Percentiles rank a stretch among this genome's conserved stretches.
Conservation (phyloP, 2,888 invertebrate genomes). For the Eurytoma adleriae region DNA sequence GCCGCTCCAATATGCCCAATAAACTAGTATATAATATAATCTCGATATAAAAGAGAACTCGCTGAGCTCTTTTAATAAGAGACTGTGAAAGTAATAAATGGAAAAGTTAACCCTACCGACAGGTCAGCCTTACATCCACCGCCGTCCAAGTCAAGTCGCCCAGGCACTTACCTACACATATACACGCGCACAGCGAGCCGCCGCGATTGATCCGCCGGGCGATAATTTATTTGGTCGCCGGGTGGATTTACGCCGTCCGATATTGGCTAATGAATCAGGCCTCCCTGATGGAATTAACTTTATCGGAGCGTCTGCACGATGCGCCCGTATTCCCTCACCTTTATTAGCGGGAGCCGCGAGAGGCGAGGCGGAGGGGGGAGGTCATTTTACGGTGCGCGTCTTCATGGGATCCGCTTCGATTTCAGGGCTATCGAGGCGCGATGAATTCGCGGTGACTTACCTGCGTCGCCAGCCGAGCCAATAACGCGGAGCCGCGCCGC, state of each 20-base stretch:
- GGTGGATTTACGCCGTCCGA: constrained; percentile 72
- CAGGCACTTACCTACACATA: not conserved
- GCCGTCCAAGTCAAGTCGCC: not conserved
- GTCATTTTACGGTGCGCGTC: constrained; percentile 18
- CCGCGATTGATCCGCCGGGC: not conserved
- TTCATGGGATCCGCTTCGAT: constrained; percentile 26
- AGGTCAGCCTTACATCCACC: not conserved
- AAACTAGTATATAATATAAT: constrained; percentile 26
- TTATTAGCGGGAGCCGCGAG: constrained; percentile 58
- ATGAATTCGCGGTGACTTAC: too few species aligned
- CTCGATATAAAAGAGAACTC: constrained; percentile 30
- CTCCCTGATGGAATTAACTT: constrained; percentile 74
- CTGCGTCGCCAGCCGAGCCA: too few species aligned
- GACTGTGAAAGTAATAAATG: constrained; percentile 47
- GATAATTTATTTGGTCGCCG: constrained; percentile 71
- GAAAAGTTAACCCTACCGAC: constrained; percentile 47
- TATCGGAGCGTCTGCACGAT: constrained; percentile 53
- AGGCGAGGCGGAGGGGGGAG: not conserved
- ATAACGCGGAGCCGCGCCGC: too few species aligned
- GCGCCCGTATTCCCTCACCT: constrained; percentile 59
- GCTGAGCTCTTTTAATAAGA: constrained; percentile 27
- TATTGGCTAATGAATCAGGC: constrained; percentile 76
- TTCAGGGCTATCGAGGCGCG: not conserved
- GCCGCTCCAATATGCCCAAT: not conserved
- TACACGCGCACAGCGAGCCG: not conserved